Conservation (phyloP, 2,888 invertebrate genomes). For the Cepaea hortensis region DNA sequence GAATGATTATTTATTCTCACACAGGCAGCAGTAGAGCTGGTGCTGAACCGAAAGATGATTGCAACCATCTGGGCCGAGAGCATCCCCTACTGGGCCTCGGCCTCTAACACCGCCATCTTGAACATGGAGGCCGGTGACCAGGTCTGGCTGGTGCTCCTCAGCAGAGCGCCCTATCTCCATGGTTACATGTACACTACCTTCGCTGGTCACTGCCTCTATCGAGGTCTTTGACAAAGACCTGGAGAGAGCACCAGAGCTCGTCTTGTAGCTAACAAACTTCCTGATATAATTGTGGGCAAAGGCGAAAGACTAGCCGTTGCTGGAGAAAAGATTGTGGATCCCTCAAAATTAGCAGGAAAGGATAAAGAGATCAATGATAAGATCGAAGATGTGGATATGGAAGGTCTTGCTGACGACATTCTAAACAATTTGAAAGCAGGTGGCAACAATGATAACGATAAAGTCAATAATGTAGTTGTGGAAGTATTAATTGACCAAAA, state of each 20-base stretch:
- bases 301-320: background rate
- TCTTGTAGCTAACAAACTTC: background rate
- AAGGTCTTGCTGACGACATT: constrained; percentile 34
- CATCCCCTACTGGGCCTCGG: constrained; percentile 73
- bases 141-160: constrained; percentile 67
- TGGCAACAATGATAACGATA: background rate
- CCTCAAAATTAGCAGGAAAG: background rate
- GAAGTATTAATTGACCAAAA: constrained; percentile 2
- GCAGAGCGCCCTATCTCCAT: constrained; percentile 72
- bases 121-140: constrained; percentile 68
- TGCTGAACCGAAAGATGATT: constrained; percentile 69
- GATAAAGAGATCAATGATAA: background rate
- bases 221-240: constrained; percentile 49
- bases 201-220: constrained; percentile 72
- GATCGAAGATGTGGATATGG: constrained; percentile 14
- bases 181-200: constrained; percentile 76
- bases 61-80: constrained; percentile 75
- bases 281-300: constrained; percentile 11
- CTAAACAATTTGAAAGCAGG: background rate
- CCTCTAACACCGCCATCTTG: constrained; percentile 71
- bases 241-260: background rate
- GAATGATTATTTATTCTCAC: background rate
- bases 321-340: background rate
- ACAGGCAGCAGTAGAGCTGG: constrained; percentile 72
- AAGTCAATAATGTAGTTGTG: background rate